Evolutionary conservation across 1,140 invertebrate species (phyloP).

Genomic region (Neodiprion fabricii): DNA sequence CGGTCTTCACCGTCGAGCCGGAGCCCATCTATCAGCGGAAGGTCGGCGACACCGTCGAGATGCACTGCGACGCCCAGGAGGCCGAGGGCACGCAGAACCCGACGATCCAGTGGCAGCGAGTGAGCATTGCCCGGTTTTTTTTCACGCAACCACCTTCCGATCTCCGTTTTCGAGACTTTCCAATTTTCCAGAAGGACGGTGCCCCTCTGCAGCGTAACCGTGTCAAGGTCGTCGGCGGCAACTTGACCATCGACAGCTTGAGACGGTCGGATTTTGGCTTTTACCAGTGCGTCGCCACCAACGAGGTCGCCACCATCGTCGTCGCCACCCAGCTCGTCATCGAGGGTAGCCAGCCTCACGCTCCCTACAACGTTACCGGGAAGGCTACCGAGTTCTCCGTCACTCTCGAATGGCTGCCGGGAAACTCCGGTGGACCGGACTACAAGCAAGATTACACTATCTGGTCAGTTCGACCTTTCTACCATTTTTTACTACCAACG

Average conservation of each 20-base stretch:
- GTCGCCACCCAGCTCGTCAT: constrained; percentile 89
- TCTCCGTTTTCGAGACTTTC: neutral
- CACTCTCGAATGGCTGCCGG: constrained; percentile 89
- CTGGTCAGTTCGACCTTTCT: constrained; percentile 66
- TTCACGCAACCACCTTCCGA: neutral
- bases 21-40: constrained; percentile 87
- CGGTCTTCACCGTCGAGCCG: constrained; percentile 83
- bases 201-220: constrained; percentile 80
- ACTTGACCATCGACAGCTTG: constrained; percentile 90
- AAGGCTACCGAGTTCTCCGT: constrained; percentile 88
- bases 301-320: constrained; percentile 93
- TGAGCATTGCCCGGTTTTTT: constrained; percentile 47
- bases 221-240: constrained; percentile 80
- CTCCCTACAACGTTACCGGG: constrained; percentile 92
- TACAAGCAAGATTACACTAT: constrained; percentile 95
- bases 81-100: constrained; percentile 91
- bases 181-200: constrained; percentile 71
- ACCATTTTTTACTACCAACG: neutral
- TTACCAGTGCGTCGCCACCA: constrained; percentile 94
- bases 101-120: constrained; percentile 88
- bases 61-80: constrained; percentile 91
- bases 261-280: constrained; percentile 89
- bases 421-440: constrained; percentile 92
- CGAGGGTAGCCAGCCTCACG: constrained; percentile 95
- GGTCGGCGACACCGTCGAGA: constrained; percentile 87